phyloP scores from a whole-genome alignment of 2,888 invertebrate genomes.

The Blera fallax region DNA sequence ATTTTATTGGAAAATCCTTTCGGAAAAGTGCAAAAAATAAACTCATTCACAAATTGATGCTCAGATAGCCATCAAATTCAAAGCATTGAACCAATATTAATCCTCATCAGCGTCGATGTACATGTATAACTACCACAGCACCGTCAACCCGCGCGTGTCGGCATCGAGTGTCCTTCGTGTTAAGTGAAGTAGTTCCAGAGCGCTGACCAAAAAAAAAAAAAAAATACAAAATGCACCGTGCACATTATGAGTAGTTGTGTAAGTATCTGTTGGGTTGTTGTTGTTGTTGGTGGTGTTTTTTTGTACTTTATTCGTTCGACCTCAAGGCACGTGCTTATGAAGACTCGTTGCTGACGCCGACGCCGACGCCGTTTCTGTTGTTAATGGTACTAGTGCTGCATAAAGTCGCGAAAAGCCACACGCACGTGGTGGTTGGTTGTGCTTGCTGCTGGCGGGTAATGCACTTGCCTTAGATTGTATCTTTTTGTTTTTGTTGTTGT shows the following conservation, averaged over 20 bases:
- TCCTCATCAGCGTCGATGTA: conserved; percentile 26
- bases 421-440: conserved; percentile 19
- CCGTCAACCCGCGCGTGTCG: conserved; percentile 34
- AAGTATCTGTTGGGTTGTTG: conserved; percentile 3
- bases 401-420: conserved; percentile 42
- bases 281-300: not conserved
- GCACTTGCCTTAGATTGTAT: conserved; percentile 48
- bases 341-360: conserved; percentile 29
- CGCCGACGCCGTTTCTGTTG: conserved; percentile 35
- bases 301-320: conserved; percentile 20
- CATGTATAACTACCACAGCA: not conserved
- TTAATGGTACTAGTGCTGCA: conserved; percentile 29
- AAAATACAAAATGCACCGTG: conserved; percentile 16
- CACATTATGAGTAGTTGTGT: conserved; percentile 43
- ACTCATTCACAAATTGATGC: conserved; percentile 31
- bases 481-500: not conserved
- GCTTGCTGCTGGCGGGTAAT: not conserved
- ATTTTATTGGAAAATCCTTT: too few relatives aligned
- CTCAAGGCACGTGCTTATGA: conserved; percentile 54
- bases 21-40: not conserved
- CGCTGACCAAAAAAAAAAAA: conserved; percentile 26
- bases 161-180: conserved; percentile 50
- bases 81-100: conserved; percentile 37
- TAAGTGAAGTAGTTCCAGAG: conserved; percentile 45
- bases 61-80: conserved; percentile 6